Percentiles rank a stretch among this genome's conserved stretches.
phyloP scores from a whole-genome alignment of 2,888 invertebrate genomes.

The Mactromeris polynyma region DNA sequence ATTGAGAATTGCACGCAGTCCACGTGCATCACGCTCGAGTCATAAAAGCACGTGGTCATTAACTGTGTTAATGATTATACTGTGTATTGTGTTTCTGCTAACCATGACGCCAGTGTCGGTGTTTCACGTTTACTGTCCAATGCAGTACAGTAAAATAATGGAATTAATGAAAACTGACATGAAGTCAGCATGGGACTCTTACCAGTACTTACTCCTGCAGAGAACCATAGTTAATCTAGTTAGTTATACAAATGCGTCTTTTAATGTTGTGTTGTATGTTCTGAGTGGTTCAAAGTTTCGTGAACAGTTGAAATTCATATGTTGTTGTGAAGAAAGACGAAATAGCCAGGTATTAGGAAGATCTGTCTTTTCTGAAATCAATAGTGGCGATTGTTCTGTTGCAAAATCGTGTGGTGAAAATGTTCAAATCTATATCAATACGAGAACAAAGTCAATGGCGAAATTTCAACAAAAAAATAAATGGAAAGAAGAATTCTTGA shows the following conservation, averaged over 20 bases:
- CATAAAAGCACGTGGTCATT: neutral
- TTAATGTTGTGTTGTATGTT: neutral
- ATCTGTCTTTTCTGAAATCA: neutral
- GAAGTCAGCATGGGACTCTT: neutral
- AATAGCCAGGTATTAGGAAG: neutral
- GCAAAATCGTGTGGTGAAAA: neutral
- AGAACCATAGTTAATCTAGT: neutral
- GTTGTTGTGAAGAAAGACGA: neutral
- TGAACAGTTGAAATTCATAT: conserved; percentile 1
- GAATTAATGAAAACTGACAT: neutral
- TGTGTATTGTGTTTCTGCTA: neutral
- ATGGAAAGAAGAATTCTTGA: neutral
- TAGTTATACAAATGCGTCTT: neutral
- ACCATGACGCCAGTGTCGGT: neutral
- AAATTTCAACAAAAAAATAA: neutral
- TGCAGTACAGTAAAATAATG: neutral
- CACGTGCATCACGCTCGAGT: neutral
- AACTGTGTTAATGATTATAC: neutral
- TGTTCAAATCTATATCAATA: neutral
- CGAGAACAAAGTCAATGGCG: neutral
- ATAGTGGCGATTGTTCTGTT: neutral
- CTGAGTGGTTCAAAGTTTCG: neutral
- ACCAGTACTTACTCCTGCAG: conserved; percentile 16
- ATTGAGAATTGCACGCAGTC: neutral
- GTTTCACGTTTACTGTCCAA: conserved; percentile 3